phyloP scores from a whole-genome alignment of 2,888 invertebrate species.

The Aethes cnicana region DNA sequence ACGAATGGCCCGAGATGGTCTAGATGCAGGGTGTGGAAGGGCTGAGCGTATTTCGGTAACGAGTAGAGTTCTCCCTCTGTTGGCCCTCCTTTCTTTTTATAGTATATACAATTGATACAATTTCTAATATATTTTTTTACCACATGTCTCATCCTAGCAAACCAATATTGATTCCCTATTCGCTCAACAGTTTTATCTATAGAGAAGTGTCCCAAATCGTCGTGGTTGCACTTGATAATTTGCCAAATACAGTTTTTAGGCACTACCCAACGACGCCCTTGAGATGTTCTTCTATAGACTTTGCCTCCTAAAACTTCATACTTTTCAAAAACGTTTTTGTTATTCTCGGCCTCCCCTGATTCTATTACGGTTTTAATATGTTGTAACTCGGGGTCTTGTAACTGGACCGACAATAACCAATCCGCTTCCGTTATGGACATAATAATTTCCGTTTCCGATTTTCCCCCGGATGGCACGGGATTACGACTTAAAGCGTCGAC shows the following conservation, averaged over 20 bases:
- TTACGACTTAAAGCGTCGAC: slow-evolving; percentile 24
- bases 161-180: slow-evolving; percentile 37
- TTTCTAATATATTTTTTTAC: slow-evolving; percentile 35
- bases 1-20: slow-evolving; percentile 38
- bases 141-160: slow-evolving; percentile 34
- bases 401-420: slow-evolving; percentile 32
- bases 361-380: slow-evolving; percentile 27
- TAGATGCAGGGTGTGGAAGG: slow-evolving; percentile 37
- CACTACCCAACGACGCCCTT: slow-evolving; percentile 38
- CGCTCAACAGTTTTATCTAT: slow-evolving; percentile 38
- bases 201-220: slow-evolving; percentile 43
- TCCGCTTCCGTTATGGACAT: slow-evolving; percentile 35
- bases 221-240: slow-evolving; percentile 35
- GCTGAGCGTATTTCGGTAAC: slow-evolving; percentile 32
- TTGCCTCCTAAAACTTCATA: slow-evolving; percentile 33
- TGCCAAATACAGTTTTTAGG: slow-evolving; percentile 38
- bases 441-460: slow-evolving; percentile 37
- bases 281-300: slow-evolving; percentile 36
- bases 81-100: slow-evolving; percentile 33
- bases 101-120: slow-evolving; percentile 36
- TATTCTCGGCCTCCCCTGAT: slow-evolving; percentile 32
- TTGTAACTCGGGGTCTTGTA: not conserved
- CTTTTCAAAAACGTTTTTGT: slow-evolving; percentile 33
- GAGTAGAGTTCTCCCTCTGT: slow-evolving; percentile 34
- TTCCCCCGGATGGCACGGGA: slow-evolving; percentile 33